Evolutionary conservation across 2,113 vertebrate genomes (phyloP), one percentile per base, ranked within the genome.

Genomic region (Ophiodon elongatus): DNA sequence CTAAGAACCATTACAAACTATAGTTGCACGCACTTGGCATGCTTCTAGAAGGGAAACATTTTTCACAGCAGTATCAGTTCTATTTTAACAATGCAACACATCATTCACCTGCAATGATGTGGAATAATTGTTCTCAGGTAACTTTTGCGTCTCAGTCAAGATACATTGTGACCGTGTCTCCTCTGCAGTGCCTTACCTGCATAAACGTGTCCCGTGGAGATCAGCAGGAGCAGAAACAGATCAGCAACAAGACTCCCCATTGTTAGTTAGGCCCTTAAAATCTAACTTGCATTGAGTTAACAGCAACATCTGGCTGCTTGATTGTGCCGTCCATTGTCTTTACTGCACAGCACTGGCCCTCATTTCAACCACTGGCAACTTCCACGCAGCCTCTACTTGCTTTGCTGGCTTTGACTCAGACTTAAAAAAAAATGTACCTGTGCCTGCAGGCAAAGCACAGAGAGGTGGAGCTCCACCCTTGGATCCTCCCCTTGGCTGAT

Each of bases 121-220:
- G 37, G 13, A 6, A 62, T 25, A 57, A 2, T 14, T 39, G 39
- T 57, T 56, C 14, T 45, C 23, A 39, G 50, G 27, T 1, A 37
- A 59, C n/a, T 21, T 68, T 59, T 76, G 52, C 27, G 69, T 77
- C 19, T 25, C 77, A 50, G 7, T 33, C n/a, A 64, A n/a, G 50
- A 33, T 19, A 9, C 76, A 21, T 31, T 41, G 8, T 41, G 29
- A 9, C 15, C 60, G 31, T 67, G 25, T 39, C 43, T 54, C 25
- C 8, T 50, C 54, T 80, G 64, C 65, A 83, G 71, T 33, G 47
- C 21, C 90, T 89, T 89, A 96, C 95, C 95, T 94, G 85, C 94
- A 74, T 81, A 67, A 71, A 86, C 90, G 33, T 84, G 88, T 84
- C 85, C 82, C 8, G 75, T 73, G 47, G 86, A 90, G 82, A 93